Evolutionary conservation across 1,140 invertebrate species (phyloP), one percentile per base, ranked within the genome.

Genomic region (Cotesia vestalis): DNA sequence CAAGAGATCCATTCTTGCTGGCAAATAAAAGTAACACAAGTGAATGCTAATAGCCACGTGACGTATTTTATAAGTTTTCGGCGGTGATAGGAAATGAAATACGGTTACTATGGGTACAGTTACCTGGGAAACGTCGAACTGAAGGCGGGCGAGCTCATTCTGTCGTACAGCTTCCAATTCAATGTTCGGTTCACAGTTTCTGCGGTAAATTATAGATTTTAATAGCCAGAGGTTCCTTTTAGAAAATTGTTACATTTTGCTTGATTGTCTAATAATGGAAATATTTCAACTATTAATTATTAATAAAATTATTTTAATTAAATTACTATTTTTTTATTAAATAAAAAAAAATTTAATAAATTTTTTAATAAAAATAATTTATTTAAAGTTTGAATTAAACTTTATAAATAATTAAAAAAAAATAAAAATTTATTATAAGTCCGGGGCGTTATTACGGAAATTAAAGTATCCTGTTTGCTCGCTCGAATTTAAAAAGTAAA

Each of bases 21-120:
- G 27, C 27, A 46, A 46, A 46, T 46, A 46, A 46, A 46, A 46
- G 11, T 46, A 46, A 46, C 40, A 9, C 11, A 9, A 46, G 27
- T 27, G 6, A 46, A 46, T 11, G 40, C 11, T 46, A 6, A 46
- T 46, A 11, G 38, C 38, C 38, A 40, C 38, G 38, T 40, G 38
- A 40, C 9, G 9, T 40, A 5, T 40, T 40, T 40, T 40, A 40
- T 40, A 40, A 40, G 9, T 40, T 40, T 46, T 46, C 75, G 76
- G 79, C 79, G 79, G 77, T 79, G 80, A 81, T 80, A 80, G 80
- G 79, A 79, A 68, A 79, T 73, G 73, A 64, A 72, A 64, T 59
- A 38, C 74, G 78, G 79, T 82, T 81, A 75, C 81, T 76, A 82
- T 81, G 78, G 79, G 76, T 78, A 81, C 78, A 76, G 80, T 82